Evolutionary conservation across 2,113 vertebrate genomes (phyloP).

Genomic region (Rhizomys pruinosus): DNA sequence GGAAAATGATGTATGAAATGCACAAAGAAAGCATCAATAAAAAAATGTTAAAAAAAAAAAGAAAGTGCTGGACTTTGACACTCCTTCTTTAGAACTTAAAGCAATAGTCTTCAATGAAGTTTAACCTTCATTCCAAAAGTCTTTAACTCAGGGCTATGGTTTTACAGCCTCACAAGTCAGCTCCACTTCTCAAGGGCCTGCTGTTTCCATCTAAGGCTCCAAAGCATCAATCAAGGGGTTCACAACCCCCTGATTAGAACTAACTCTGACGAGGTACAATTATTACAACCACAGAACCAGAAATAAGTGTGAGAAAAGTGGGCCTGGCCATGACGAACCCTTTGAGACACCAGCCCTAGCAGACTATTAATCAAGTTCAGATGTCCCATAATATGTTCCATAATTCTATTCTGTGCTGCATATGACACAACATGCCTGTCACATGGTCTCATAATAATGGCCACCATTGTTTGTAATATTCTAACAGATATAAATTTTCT

Average conservation of each 20-base stretch:
- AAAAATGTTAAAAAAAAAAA: no score
- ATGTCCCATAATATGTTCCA: background rate
- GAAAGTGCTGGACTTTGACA: background rate
- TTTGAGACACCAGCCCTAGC: background rate
- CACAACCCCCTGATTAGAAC: background rate
- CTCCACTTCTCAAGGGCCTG: background rate
- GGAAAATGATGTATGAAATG: no score
- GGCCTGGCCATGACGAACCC: background rate
- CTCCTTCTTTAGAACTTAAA: background rate
- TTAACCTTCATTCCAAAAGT: background rate
- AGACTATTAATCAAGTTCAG: background rate
- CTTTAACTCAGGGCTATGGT: background rate
- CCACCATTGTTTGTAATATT: background rate
- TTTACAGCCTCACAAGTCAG: background rate
- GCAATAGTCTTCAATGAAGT: background rate
- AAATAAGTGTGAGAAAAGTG: background rate
- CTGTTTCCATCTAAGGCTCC: background rate
- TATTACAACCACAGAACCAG: background rate
- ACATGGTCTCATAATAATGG: background rate
- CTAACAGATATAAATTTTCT: background rate
- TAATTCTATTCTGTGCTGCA: background rate
- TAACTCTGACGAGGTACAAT: background rate
- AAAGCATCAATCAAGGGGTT: background rate
- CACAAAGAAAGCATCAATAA: no score
- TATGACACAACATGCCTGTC: background rate